Evolutionary conservation across 2,113 vertebrate species (phyloP).

Genomic region (Piaya cayana): DNA sequence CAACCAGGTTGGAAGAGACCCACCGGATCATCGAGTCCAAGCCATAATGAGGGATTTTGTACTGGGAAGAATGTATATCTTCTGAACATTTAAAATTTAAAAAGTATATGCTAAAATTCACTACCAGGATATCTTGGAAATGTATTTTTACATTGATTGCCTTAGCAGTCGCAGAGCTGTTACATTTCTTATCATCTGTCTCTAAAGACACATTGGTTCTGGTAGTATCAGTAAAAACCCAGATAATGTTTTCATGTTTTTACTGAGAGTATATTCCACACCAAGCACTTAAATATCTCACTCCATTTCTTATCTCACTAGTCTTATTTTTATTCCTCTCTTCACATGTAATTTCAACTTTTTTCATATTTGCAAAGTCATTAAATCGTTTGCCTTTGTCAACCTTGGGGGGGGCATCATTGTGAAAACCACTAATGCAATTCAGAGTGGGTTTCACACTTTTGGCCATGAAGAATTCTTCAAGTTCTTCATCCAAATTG

Average conservation of each 20-base stretch:
- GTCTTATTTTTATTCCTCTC: constrained; percentile 6
- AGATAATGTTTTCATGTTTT: constrained; percentile 35
- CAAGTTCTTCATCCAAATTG: constrained; percentile 3
- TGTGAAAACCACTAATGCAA: neutral
- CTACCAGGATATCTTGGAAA: neutral
- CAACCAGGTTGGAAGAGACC: too few relatives aligned
- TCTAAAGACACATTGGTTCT: neutral
- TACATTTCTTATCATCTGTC: neutral
- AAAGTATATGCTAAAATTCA: neutral
- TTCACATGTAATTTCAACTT: neutral
- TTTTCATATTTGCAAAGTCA: neutral
- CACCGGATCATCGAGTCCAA: too few relatives aligned
- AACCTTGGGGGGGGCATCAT: neutral
- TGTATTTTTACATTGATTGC: constrained; percentile 9
- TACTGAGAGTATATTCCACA: neutral
- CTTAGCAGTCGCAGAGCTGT: constrained; percentile 11
- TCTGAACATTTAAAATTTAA: neutral
- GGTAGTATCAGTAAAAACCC: constrained; percentile 4
- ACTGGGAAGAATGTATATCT: neutral
- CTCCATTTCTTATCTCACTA: neutral
- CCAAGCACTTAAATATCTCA: neutral
- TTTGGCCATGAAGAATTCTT: neutral
- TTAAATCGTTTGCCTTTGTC: neutral
- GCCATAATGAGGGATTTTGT: neutral
- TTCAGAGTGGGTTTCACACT: neutral